Percentiles rank a stretch among this genome's conserved stretches.
phyloP scores from a whole-genome alignment of 2,113 vertebrate genomes.

The Chrysemys picta region DNA sequence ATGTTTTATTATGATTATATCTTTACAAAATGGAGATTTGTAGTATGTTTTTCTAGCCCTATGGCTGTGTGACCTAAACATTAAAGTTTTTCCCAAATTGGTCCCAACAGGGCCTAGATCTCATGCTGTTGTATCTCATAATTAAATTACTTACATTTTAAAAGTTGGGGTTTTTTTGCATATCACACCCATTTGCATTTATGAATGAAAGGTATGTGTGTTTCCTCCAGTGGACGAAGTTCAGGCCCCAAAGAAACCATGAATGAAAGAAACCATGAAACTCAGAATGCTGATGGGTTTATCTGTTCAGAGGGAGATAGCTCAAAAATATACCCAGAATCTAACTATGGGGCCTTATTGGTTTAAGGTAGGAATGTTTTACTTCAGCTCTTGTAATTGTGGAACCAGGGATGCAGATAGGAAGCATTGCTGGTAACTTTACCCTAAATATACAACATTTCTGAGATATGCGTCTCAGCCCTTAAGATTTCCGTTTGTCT shows the following conservation, averaged over 20 bases:
- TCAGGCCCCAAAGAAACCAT: neutral
- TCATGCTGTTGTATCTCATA: neutral
- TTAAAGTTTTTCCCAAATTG: neutral
- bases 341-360: neutral
- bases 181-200: neutral
- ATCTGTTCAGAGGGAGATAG: neutral
- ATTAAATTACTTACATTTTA: neutral
- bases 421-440: neutral
- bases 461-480: neutral
- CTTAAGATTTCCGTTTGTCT: slow-evolving; percentile 1
- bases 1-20: neutral
- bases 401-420: neutral
- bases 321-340: neutral
- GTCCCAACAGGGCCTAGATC: too few relatives aligned
- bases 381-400: neutral
- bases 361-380: neutral
- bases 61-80: neutral
- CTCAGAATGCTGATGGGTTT: neutral
- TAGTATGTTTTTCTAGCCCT: neutral
- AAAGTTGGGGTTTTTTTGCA: neutral
- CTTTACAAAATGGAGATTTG: neutral
- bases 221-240: neutral
- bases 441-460: neutral
- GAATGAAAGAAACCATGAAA: too few relatives aligned
- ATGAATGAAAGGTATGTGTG: neutral